Base-by-base conservation (phyloP, 2,113 vertebrate genomes). In the Rafetus swinhoei region DNA sequence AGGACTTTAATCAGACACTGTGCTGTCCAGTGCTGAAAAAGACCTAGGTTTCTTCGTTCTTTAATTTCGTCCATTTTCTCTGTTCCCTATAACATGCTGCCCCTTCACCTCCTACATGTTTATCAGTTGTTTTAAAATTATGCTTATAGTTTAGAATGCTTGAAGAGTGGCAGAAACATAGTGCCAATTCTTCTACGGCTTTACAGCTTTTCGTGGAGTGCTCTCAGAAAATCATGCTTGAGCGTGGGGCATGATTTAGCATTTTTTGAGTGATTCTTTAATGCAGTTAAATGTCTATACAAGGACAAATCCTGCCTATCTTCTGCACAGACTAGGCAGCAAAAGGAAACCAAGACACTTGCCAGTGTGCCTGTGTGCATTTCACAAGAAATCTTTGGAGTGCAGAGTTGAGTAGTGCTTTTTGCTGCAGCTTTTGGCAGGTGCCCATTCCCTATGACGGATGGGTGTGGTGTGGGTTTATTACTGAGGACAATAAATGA, bases 21-120 rank as follows among this genome's bases (percentile, higher is more conserved):
- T 96, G 87, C 90, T 96, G 86, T 96, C 81, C 84, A 85, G 86
- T 95, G 89, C 94, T 97, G 92, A 97, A 97, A 95, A 79, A 19
- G 35, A 89, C 4, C 11, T 54, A 3, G 32, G 1, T 84, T 52
- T 82, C 81, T 57, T 35, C n/a, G 93, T 27, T 12, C 60, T 62
- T 5, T 84, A 52, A 62, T 74, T 45, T 7, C 14, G 56, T n/a
- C 5, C 0, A 1, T 56, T 89, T 94, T 90, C 50, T 93, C 88
- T 92, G 88, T 62, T n/a, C 86, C 32, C 88, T 96, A 82, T 80
- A 89, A 15, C 86, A n/a, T 21, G 87, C 82, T 74, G 4, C 82
- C 45, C 3, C n/a, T 35, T 87, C 80, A 55, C 79, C 13, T 11
- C 7, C 52, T 84, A 35, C 1, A 18, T 39, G 53, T 65, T 85